Evolutionary conservation across 2,888 invertebrate genomes (phyloP), one percentile per base, ranked within the genome.

Genomic region (Heliconius hortense): DNA sequence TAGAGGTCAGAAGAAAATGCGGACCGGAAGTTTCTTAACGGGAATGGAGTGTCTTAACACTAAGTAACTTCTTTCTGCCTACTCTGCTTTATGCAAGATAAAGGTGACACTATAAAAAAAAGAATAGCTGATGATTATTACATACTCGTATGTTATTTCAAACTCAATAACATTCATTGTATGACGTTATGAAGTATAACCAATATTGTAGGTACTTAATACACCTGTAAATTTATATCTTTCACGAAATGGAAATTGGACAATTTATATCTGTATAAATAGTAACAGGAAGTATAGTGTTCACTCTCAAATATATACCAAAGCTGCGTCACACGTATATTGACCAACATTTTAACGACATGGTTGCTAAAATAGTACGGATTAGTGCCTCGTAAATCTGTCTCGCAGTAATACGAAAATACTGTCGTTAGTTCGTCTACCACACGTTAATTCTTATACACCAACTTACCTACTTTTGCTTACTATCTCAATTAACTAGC

Each of bases 311-410:
- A 60, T 39, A 71, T 26, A 62, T 60, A 26, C 11, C 31, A 56
- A 69, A 43, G 60, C 28, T 28, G 31, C 56, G 69, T 31, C 69
- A 39, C 39, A 62, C 67, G 24, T 63, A 31, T 68, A 73, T 73
- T 72, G 63, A 76, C 72, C 35, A 60, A 69, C 43, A 62, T 76
- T 76, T 73, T 72, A 63, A 66, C 39, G 74, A 73, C 73, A 72
- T 80, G 82, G 80, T 79, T 79, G 82, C 82, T 84, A 81, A 86
- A 86, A 85, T 84, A 84, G 83, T 83, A 84, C 81, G 86, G 85
- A 86, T 89, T 89, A 89, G 84, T 87, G 82, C 85, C 82, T 87
- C 88, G 85, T 90, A 90, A 90, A 90, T 88, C 85, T 86, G 85
- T 83, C 84, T 79, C 78, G 75, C 72, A 78, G 81, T 79, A 79